Evolutionary conservation across 2,888 invertebrate genomes (phyloP).

Genomic region (Nymphalis urticae): DNA sequence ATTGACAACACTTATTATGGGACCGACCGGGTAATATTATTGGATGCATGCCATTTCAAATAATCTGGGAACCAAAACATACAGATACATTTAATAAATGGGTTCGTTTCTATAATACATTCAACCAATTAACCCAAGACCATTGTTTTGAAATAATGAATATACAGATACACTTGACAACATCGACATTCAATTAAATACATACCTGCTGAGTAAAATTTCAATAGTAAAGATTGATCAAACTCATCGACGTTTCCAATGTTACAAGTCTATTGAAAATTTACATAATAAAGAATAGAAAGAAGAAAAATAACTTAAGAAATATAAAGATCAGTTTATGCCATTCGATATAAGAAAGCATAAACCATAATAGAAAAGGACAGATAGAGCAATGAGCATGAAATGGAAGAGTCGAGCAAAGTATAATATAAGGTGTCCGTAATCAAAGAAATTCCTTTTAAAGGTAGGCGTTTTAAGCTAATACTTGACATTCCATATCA

Average conservation of each 20-base stretch:
- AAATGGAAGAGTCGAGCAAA: constrained; percentile 41
- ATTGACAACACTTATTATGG: constrained; percentile 5
- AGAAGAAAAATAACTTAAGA: constrained; percentile 39
- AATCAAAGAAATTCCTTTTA: too few relatives aligned
- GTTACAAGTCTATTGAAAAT: constrained; percentile 24
- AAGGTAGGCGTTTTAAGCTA: too few relatives aligned
- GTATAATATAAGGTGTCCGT: constrained; percentile 11
- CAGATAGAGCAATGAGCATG: constrained; percentile 42
- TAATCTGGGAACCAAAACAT: constrained; percentile 2
- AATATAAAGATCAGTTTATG: constrained; percentile 26
- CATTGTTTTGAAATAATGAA: constrained; percentile 14
- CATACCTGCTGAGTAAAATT: constrained; percentile 31
- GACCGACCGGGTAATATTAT: background rate
- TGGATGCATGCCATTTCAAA: constrained; percentile 19
- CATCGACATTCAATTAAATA: constrained; percentile 34
- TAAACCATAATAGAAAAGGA: constrained; percentile 25
- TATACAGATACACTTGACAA: constrained; percentile 31
- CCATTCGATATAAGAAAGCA: constrained; percentile 9
- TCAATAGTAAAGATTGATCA: constrained; percentile 28
- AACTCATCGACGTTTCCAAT: background rate
- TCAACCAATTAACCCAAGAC: constrained; percentile 15
- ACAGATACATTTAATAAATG: constrained; percentile 6
- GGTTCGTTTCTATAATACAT: background rate
- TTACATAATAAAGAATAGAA: constrained; percentile 16
- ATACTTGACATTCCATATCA: too few relatives aligned